Evolutionary conservation across 2,113 vertebrate species (phyloP), one percentile per base, ranked within the genome.

Genomic region (Papio anubis): DNA sequence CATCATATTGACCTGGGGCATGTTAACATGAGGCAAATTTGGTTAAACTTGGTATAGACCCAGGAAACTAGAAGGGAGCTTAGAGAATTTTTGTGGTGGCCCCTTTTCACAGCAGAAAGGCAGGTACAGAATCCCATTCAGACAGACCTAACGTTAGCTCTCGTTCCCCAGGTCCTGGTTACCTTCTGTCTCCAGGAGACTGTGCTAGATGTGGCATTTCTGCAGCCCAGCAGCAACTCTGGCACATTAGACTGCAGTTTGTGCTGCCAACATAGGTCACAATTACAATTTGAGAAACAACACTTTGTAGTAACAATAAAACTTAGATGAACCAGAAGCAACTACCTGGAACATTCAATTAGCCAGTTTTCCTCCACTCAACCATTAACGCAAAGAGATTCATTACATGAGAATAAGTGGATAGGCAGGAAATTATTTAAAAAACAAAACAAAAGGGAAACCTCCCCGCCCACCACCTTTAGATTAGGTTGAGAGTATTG

Each of bases 281-380:
- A 27, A n/a, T 14, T 48, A 50, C 27, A 89, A 35, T 64, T 9
- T 40, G 40, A 94, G 80, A 61, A 61, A 72, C 89, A 95, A 93
- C 16, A 81, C 21, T 52, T 86, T 18, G 85, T 6, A 92, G 66
- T 94, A 95, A 82, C 10, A 79, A 70, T 73, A 92, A 89, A 87
- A 90, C n/a, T 93, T 94, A 79, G 88, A 95, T 87, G 75, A 86
- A 87, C 75, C 84, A 90, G 75, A 94, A 95, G 68, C 9, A 87
- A 87, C 78, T 78, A 92, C 70, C 23, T 90, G 73, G 72, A 61
- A 75, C 79, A 52, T 61, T 85, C 59, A 79, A 40, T 66, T 83
- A 92, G 68, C n/a, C 57, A 95, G 55, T 81, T 78, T 94, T 94
- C 38, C 50, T 79, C 21, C 68, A 95, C 10, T 89, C 61, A 10